These are phyloP conservation scores for Odontomachus brunneus DNA, from an alignment of 1,140 invertebrate species.

Conservation along the genomic window DNA sequence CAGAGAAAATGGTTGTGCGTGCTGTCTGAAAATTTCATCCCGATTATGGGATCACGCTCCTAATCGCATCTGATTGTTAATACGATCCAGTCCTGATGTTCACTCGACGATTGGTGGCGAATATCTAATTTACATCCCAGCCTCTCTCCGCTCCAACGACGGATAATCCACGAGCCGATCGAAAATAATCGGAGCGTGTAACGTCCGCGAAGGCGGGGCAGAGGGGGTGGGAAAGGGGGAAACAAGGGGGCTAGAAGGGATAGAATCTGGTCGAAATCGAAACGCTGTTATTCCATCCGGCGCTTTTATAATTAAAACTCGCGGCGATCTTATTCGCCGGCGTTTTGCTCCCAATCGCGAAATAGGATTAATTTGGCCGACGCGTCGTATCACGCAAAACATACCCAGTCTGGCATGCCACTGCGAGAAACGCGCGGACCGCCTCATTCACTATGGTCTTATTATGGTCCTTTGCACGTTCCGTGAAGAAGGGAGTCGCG, in stretches of 20 bases:
- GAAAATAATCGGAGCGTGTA: constrained; percentile 43
- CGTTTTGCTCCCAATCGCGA: constrained; percentile 39
- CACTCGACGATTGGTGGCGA: constrained; percentile 28
- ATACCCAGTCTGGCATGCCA: background rate
- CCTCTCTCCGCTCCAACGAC: constrained; percentile 15
- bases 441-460: background rate
- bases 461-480: too few relatives aligned
- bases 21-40: constrained; percentile 27
- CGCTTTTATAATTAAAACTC: constrained; percentile 47
- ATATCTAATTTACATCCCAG: constrained; percentile 56
- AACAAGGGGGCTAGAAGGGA: too few relatives aligned
- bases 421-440: background rate
- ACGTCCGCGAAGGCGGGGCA: background rate
- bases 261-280: constrained; percentile 39
- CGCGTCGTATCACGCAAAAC: constrained; percentile 6
- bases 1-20: too few relatives aligned
- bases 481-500: too few relatives aligned
- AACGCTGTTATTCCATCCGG: constrained; percentile 47
- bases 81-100: constrained; percentile 2
- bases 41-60: constrained; percentile 14
- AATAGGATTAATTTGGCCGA: constrained; percentile 23
- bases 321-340: constrained; percentile 38
- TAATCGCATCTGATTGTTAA: constrained; percentile 38
- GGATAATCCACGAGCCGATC: constrained; percentile 50
- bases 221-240: background rate